These are phyloP conservation scores for Aleiodes testaceus DNA, from an alignment of 2,888 invertebrate species.

Conservation along the genomic window DNA sequence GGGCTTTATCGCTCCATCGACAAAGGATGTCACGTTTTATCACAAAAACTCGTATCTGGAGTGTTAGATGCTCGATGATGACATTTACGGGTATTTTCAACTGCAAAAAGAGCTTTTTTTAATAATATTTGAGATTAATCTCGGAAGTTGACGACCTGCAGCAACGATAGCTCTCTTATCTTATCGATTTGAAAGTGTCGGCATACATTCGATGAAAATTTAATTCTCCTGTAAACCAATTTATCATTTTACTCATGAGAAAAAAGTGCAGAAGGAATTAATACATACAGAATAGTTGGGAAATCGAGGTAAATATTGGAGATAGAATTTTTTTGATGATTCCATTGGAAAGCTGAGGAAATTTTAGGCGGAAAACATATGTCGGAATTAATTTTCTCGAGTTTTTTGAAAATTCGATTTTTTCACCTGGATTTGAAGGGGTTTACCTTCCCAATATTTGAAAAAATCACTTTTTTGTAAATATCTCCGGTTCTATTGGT, in stretches of 20 bases:
- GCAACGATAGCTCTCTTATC: slow-evolving; percentile 11
- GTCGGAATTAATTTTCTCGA: too few relatives aligned
- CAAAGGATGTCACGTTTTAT: slow-evolving; percentile 1
- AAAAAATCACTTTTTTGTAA: too few relatives aligned
- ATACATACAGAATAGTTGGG: too few relatives aligned
- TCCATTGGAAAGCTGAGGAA: too few relatives aligned
- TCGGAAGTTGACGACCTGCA: slow-evolving; percentile 19
- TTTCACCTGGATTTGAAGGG: too few relatives aligned
- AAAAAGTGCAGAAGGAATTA: neutral
- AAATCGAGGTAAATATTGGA: too few relatives aligned
- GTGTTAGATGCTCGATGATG: neutral
- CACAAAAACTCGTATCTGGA: neutral
- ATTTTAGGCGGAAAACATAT: too few relatives aligned
- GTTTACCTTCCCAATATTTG: too few relatives aligned
- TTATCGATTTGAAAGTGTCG: slow-evolving; percentile 1
- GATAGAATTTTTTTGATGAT: too few relatives aligned
- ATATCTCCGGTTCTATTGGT: too few relatives aligned
- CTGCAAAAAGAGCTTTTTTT: neutral
- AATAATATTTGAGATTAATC: slow-evolving; percentile 1
- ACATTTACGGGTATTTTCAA: slow-evolving; percentile 1
- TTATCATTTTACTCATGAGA: neutral
- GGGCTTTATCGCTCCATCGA: neutral
- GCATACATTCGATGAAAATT: slow-evolving; percentile 3
- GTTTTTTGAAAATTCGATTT: too few relatives aligned
- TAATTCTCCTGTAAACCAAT: neutral